These are phyloP conservation scores for Drosophila anomelani DNA, from an alignment of 2,888 invertebrate genomes.

Conservation along the genomic window DNA sequence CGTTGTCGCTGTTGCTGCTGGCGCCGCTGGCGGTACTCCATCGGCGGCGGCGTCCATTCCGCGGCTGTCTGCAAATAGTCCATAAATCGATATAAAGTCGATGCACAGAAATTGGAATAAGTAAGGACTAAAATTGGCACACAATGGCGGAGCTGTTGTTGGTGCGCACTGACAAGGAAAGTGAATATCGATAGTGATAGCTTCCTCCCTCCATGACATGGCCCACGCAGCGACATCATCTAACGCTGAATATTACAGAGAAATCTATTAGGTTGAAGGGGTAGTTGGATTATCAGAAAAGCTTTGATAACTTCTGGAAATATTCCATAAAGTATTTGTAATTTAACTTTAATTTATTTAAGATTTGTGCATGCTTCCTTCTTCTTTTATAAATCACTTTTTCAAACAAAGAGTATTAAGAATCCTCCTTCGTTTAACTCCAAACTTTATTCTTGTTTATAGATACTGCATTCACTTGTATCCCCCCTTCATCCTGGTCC, in stretches of 20 bases:
- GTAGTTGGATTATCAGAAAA: neutral
- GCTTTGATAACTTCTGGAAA: neutral
- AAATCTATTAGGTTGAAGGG: neutral
- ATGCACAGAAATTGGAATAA: slow-evolving; percentile 46
- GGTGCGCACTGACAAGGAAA: slow-evolving; percentile 70
- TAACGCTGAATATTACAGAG: slow-evolving; percentile 7
- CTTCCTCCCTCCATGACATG: neutral
- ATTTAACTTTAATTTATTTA: neutral
- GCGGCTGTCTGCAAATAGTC: slow-evolving; percentile 38
- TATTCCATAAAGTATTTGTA: neutral
- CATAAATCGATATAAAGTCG: slow-evolving; percentile 43
- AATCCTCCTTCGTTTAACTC: neutral
- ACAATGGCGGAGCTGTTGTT: slow-evolving; percentile 25
- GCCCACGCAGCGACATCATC: slow-evolving; percentile 36
- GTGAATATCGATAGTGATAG: slow-evolving; percentile 63
- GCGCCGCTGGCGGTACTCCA: slow-evolving; percentile 82
- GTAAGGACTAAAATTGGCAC: slow-evolving; percentile 62
- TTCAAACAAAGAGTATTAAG: neutral
- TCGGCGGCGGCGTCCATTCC: slow-evolving; percentile 84
- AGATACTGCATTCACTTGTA: slow-evolving; percentile 5
- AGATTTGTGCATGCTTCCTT: no score
- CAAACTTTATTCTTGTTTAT: slow-evolving; percentile 27
- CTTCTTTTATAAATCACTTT: no score
- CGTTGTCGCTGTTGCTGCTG: slow-evolving; percentile 64
- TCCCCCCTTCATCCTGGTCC: slow-evolving; percentile 35